Conservation (phyloP, 2,113 vertebrate genomes). For the Neoarius graeffei region DNA sequence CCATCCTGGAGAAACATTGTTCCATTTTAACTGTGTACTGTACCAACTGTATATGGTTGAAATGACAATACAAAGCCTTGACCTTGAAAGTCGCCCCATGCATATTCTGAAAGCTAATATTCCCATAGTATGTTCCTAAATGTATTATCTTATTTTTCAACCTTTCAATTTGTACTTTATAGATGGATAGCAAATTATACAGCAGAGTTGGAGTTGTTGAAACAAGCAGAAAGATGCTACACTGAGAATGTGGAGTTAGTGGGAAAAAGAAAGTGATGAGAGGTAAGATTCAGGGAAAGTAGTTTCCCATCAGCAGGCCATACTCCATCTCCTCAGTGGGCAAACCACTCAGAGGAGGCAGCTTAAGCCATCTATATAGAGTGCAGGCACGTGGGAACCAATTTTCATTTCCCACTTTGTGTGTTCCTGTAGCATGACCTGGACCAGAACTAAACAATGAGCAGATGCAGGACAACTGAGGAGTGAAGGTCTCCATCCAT, state of each 20-base stretch:
- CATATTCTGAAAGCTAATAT: background rate
- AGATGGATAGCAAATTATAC: background rate
- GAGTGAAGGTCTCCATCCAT: conserved; percentile 81
- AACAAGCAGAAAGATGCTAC: background rate
- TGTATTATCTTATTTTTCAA: background rate
- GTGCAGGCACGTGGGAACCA: conserved; percentile 59
- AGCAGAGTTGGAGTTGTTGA: background rate
- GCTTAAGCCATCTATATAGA: conserved; percentile 49
- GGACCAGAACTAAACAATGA: conserved; percentile 64
- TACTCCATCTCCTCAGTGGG: conserved; percentile 52
- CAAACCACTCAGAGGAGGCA: conserved; percentile 49
- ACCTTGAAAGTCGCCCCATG: background rate
- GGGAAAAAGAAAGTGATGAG: conserved; percentile 10
- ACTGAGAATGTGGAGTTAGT: background rate
- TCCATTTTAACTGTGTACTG: no score
- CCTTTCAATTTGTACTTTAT: background rate
- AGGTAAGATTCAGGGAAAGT: background rate
- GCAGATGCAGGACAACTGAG: conserved; percentile 70
- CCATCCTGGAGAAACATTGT: no score
- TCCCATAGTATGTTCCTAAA: background rate
- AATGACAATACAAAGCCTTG: background rate
- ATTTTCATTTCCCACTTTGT: conserved; percentile 65
- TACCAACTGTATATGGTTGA: no score
- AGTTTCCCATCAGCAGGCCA: conserved; percentile 56
- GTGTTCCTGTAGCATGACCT: conserved; percentile 43